Evolutionary conservation across 2,888 invertebrate species (phyloP), one percentile per base, ranked within the genome.

Genomic region (Euproctis similis): DNA sequence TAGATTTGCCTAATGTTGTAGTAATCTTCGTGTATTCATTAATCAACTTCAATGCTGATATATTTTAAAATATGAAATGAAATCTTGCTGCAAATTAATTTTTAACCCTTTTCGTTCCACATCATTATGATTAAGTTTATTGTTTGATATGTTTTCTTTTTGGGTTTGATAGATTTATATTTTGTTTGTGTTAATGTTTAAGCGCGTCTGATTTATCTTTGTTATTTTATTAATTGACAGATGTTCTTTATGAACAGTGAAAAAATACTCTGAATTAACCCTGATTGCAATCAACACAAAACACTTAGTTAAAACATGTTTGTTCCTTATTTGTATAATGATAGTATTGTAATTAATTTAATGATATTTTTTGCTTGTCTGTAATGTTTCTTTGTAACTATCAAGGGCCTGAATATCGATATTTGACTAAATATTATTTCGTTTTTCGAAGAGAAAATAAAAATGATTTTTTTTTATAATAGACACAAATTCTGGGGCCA

Each of bases 401-500:
- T 18, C 6, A 5, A n/a, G 8, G 34, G 23, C 30, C 37, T 32
- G 32, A 37, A 26, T 24, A 24, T 28, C 34, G 41, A 36, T 46
- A 35, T 46, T 44, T 42, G n/a, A n/a, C n/a, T n/a, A n/a, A 37
- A 30, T 31, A 29, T 20, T 17, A 24, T 16, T 22, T 11, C 17
- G 18, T 33, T 29, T 34, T 24, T n/a, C 10, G 14, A 24, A 26
- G 12, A 10, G 34, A 34, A 35, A n/a, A n/a, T n/a, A n/a, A n/a
- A 37, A 28, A 26, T 24, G 35, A 44, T 46, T 41, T 53, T 60
- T 51, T 30, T 27, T 52, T 60, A 28, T 41, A 27, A 31, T 42
- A 42, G 38, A 72, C 68, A 70, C 56, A 67, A 67, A 66, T 62
- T 74, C 72, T 66, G 80, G 81, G 80, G 77, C 78, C 80, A 80